phyloP scores from a whole-genome alignment of 2,888 invertebrate genomes.

The Volucella inanis region DNA sequence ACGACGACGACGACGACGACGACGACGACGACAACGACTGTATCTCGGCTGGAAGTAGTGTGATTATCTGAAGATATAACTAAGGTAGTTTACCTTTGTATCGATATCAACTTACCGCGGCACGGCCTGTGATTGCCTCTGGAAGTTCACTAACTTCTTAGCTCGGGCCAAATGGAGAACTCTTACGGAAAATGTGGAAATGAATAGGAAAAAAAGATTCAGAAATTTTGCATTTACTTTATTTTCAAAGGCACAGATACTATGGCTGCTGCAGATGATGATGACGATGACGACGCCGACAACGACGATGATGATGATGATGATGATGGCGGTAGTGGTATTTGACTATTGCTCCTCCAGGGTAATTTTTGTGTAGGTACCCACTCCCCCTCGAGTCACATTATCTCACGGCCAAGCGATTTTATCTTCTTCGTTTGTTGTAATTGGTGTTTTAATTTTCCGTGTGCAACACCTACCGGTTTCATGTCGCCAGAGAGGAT shows the following conservation, averaged over 20 bases:
- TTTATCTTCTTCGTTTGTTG: constrained; percentile 67
- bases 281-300: not conserved
- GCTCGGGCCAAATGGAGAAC: constrained; percentile 50
- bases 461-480: constrained; percentile 64
- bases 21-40: no score
- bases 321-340: not conserved
- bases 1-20: no score
- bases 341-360: constrained; percentile 36
- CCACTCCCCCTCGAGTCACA: constrained; percentile 21
- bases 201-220: constrained; percentile 46
- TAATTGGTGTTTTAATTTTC: constrained; percentile 73
- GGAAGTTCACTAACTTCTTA: constrained; percentile 70
- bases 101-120: constrained; percentile 69
- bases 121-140: constrained; percentile 14
- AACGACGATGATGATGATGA: not conserved
- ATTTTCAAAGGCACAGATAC: constrained; percentile 24
- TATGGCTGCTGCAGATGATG: not conserved
- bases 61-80: constrained; percentile 71
- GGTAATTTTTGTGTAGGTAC: constrained; percentile 62
- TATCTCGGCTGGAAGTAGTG: constrained; percentile 47
- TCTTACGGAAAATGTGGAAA: constrained; percentile 66
- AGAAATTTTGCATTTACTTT: constrained; percentile 48
- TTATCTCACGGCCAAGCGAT: constrained; percentile 52
- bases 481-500: constrained; percentile 15
- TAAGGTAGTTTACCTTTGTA: constrained; percentile 73